Evolutionary conservation across 2,888 invertebrate genomes (phyloP).

Genomic region (Hoplodrina ambigua): DNA sequence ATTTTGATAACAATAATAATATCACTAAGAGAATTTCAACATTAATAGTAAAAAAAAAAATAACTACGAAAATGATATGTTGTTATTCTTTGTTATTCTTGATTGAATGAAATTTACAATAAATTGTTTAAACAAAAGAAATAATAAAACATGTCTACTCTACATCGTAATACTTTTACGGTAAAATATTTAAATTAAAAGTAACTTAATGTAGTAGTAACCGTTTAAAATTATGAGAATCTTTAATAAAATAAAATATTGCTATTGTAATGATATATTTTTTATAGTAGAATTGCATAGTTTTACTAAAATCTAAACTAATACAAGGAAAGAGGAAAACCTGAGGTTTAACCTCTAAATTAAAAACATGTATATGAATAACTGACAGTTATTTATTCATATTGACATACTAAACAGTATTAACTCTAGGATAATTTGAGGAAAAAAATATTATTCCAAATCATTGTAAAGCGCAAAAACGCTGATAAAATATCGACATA

Average conservation of each 20-base stretch:
- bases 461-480: background rate
- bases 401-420: slow-evolving; percentile 8
- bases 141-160: slow-evolving; percentile 68
- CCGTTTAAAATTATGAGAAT: slow-evolving; percentile 55
- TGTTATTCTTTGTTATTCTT: slow-evolving; percentile 86
- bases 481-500: background rate
- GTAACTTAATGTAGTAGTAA: slow-evolving; percentile 38
- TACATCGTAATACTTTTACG: slow-evolving; percentile 81
- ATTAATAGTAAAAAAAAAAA: slow-evolving; percentile 40
- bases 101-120: slow-evolving; percentile 68
- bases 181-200: slow-evolving; percentile 72
- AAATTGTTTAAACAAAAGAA: slow-evolving; percentile 60
- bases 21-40: slow-evolving; percentile 52
- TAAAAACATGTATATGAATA: slow-evolving; percentile 15
- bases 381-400: slow-evolving; percentile 9
- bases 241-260: slow-evolving; percentile 49
- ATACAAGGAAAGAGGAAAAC: slow-evolving; percentile 47
- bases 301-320: slow-evolving; percentile 13
- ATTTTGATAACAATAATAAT: slow-evolving; percentile 60
- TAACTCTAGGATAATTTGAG: slow-evolving; percentile 10
- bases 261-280: slow-evolving; percentile 10
- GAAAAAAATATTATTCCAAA: background rate
- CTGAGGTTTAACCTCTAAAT: background rate
- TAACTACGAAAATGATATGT: slow-evolving; percentile 82
- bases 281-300: slow-evolving; percentile 28